Evolutionary conservation across 53 echinoderm and acorn worm genomes (phyloP).

Genomic region (Mesocentrotus franciscanus): DNA sequence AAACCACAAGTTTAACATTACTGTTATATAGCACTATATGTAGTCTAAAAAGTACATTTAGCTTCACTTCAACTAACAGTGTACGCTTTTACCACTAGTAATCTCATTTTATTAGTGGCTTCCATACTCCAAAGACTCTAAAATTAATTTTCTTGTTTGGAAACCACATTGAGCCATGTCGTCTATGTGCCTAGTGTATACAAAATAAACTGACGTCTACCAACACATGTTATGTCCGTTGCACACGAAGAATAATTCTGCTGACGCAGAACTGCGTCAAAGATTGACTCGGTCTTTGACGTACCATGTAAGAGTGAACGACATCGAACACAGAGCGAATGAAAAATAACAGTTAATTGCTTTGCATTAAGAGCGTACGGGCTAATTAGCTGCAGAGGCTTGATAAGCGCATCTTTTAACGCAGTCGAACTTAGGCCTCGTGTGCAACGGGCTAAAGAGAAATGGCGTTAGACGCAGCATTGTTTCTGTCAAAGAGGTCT

Average conservation of each 20-base stretch:
- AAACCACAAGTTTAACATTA: not conserved
- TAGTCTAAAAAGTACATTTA: not conserved
- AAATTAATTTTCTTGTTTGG: not conserved
- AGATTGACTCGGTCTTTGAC: too few relatives aligned
- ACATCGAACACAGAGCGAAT: too few relatives aligned
- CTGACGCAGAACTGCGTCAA: too few relatives aligned
- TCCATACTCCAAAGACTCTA: not conserved
- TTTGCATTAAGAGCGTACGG: too few relatives aligned
- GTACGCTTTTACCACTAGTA: not conserved
- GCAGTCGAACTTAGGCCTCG: not conserved
- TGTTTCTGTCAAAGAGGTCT: conserved; percentile 14
- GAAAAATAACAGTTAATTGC: too few relatives aligned
- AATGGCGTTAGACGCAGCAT: not conserved
- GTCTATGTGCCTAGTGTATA: conserved; percentile 32
- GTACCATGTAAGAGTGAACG: too few relatives aligned
- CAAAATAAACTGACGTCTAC: not conserved
- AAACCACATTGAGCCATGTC: not conserved
- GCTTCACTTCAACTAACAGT: not conserved
- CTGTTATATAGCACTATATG: conserved; percentile 2
- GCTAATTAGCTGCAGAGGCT: too few relatives aligned
- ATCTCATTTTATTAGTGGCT: conserved; percentile 3
- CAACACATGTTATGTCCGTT: not conserved
- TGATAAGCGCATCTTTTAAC: too few relatives aligned
- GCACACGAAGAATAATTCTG: too few relatives aligned
- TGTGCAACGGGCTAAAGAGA: not conserved